Percentiles rank a stretch among this genome's conserved stretches.
Evolutionary conservation across 1,140 invertebrate genomes (phyloP).

Genomic region (Drosophila pachea): DNA sequence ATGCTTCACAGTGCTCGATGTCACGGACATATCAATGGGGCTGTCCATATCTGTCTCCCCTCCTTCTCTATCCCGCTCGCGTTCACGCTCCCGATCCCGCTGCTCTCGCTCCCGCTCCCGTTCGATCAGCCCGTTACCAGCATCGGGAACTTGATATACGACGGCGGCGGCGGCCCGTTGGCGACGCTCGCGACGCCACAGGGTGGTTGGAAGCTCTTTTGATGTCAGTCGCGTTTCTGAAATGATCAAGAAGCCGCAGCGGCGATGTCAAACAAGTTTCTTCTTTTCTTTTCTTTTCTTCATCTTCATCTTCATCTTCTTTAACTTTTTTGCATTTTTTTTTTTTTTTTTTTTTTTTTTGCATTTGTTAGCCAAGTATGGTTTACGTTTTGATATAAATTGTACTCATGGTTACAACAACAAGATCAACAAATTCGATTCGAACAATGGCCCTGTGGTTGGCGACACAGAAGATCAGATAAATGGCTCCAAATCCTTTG

Average conservation of each 20-base stretch:
- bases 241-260: slow-evolving; percentile 33
- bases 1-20: slow-evolving; percentile 64
- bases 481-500: slow-evolving; percentile 25
- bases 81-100: too few species aligned
- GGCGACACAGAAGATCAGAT: neutral
- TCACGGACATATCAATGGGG: slow-evolving; percentile 79
- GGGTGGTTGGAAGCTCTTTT: slow-evolving; percentile 83
- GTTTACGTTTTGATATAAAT: neutral
- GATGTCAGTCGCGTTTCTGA: slow-evolving; percentile 78
- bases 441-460: slow-evolving; percentile 41
- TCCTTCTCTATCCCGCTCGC: slow-evolving; percentile 38
- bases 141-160: slow-evolving; percentile 73
- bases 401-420: too few species aligned
- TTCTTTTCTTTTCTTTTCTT: slow-evolving; percentile 5
- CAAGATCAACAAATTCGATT: slow-evolving; percentile 35
- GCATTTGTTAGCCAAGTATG: neutral
- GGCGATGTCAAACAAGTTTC: slow-evolving; percentile 30
- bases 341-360: neutral
- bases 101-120: too few species aligned
- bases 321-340: too few species aligned
- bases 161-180: slow-evolving; percentile 70
- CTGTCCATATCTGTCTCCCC: slow-evolving; percentile 61
- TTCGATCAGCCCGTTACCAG: slow-evolving; percentile 31
- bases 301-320: slow-evolving; percentile 3
- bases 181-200: slow-evolving; percentile 83